Percentiles rank a stretch among this genome's conserved stretches.
These are phyloP conservation scores for Orthonyx spaldingii DNA, from an alignment of 2,113 vertebrate genomes.

Conservation along the genomic window DNA sequence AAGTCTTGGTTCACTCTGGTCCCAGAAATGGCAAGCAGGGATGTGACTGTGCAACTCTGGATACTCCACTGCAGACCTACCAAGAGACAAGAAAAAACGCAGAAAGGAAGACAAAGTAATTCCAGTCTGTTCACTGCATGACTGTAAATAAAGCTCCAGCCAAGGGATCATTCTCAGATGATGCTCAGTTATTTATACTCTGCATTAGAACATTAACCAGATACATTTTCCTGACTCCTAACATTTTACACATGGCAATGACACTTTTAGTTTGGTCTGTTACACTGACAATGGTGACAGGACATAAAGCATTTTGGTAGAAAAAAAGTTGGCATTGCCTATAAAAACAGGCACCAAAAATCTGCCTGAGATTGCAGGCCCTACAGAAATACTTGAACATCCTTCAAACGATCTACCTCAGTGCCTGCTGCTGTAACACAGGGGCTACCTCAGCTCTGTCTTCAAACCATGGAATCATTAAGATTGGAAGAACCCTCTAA, in stretches of 20 bases:
- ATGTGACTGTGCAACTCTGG: slow-evolving; percentile 68
- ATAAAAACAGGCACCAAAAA: background rate
- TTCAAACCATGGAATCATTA: background rate
- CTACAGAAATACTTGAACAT: background rate
- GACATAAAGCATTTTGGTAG: background rate
- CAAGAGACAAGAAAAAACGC: background rate
- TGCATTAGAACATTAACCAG: background rate
- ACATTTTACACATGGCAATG: background rate
- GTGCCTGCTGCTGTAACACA: background rate
- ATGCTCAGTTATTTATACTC: background rate
- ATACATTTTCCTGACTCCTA: background rate
- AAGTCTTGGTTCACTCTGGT: slow-evolving; percentile 88
- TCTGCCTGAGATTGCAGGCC: background rate
- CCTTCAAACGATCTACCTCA: background rate
- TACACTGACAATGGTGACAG: background rate
- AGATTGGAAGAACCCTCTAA: background rate
- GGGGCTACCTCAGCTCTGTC: background rate
- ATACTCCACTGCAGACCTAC: slow-evolving; percentile 69
- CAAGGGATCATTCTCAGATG: background rate
- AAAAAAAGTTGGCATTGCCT: background rate
- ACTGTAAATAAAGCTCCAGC: background rate
- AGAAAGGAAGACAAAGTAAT: background rate
- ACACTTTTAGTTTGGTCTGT: background rate
- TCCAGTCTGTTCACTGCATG: background rate
- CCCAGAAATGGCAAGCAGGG: slow-evolving; percentile 90